phyloP scores from a whole-genome alignment of 2,113 vertebrate species.

The Conger conger region DNA sequence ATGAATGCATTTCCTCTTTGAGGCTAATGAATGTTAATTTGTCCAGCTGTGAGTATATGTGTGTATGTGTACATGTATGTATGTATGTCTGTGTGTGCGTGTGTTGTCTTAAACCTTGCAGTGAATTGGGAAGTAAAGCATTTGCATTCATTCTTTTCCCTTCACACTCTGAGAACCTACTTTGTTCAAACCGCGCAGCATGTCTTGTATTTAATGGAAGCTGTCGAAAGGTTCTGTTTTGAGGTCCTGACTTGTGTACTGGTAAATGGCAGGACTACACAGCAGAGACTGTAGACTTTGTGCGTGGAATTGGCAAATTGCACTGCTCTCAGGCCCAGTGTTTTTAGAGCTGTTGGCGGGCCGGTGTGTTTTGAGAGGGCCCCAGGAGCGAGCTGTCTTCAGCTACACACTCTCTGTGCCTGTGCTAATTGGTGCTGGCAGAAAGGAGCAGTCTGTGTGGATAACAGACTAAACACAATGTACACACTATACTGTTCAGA shows the following conservation, averaged over 20 bases:
- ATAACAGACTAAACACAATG: not conserved
- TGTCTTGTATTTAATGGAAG: not conserved
- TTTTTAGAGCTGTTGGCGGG: slow-evolving; percentile 2
- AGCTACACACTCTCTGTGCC: not conserved
- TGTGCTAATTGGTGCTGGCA: not conserved
- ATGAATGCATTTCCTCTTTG: not conserved
- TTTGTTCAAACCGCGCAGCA: not conserved
- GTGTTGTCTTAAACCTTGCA: slow-evolving; percentile 12
- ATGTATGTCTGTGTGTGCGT: slow-evolving; percentile 12
- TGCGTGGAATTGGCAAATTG: too few species aligned
- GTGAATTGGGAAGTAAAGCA: not conserved
- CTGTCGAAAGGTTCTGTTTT: not conserved
- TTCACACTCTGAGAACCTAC: not conserved
- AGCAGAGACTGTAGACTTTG: not conserved
- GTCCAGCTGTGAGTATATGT: not conserved
- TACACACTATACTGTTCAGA: not conserved
- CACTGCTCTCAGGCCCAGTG: not conserved
- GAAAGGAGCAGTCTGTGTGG: not conserved
- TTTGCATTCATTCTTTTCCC: too few species aligned
- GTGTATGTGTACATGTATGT: not conserved
- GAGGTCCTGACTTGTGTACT: not conserved
- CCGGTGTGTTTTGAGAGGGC: not conserved
- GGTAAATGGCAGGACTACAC: not conserved
- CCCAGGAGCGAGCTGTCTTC: not conserved
- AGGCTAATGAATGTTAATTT: not conserved